These are phyloP conservation scores for Cyprinodon diabolis DNA, from an alignment of 2,797 vertebrate species.

Conservation along the genomic window DNA sequence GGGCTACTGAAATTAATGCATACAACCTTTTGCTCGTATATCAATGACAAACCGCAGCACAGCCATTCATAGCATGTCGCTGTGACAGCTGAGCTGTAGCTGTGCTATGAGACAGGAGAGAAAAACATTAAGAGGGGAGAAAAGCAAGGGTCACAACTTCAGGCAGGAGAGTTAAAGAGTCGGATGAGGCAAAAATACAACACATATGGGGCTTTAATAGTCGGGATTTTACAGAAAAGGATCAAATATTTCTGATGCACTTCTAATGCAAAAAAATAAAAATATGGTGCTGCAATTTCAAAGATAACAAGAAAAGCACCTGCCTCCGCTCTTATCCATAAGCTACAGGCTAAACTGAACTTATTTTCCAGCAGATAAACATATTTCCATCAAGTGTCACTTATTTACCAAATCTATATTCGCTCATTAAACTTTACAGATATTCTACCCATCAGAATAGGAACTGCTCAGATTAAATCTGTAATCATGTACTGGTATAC, in stretches of 20 bases:
- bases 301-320: background rate
- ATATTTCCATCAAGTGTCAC: background rate
- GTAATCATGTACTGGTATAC: too few relatives aligned
- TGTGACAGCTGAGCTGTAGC: constrained; percentile 41
- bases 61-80: constrained; percentile 40
- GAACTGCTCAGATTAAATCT: too few relatives aligned
- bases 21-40: constrained; percentile 27
- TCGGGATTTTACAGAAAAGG: background rate
- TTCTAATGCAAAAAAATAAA: too few relatives aligned
- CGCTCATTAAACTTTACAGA: background rate
- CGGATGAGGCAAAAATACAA: background rate
- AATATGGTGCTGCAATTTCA: background rate
- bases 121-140: constrained; percentile 28
- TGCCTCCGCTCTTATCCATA: background rate
- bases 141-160: constrained; percentile 8
- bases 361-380: background rate
- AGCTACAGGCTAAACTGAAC: background rate
- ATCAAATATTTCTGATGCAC: background rate
- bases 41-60: constrained; percentile 40
- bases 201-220: too few relatives aligned
- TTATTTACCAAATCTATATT: background rate
- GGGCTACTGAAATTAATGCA: constrained; percentile 4
- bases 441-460: too few relatives aligned
- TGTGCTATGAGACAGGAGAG: constrained; percentile 25
- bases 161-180: background rate